Percentiles rank a stretch among this genome's conserved stretches.
phyloP scores from a whole-genome alignment of 1,140 invertebrate genomes.

The Philopotamus ludificatus region DNA sequence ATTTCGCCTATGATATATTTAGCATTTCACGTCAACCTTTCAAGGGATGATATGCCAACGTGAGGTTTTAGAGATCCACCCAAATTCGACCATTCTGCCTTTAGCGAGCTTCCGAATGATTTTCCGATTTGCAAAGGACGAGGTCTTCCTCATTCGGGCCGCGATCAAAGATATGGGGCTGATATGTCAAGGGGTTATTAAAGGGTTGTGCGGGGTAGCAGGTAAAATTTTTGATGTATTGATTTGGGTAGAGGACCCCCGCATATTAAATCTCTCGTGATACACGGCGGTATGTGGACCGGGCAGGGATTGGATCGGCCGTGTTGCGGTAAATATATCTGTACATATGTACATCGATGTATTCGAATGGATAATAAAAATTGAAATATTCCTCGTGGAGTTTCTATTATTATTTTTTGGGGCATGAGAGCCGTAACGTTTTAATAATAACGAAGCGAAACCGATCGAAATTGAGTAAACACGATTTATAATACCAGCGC shows the following conservation, averaged over 20 bases:
- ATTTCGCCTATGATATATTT: no score
- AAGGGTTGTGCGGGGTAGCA: slow-evolving; percentile 6
- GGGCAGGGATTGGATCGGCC: not conserved
- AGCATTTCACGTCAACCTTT: no score
- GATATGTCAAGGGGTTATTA: slow-evolving; percentile 34
- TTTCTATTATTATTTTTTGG: not conserved
- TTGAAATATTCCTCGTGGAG: not conserved
- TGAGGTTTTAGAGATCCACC: no score
- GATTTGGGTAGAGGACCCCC: slow-evolving; percentile 14
- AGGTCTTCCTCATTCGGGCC: not conserved
- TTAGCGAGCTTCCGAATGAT: not conserved
- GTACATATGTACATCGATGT: no score
- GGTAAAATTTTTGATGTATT: slow-evolving; percentile 26
- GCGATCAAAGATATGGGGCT: slow-evolving; percentile 17
- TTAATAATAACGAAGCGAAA: no score
- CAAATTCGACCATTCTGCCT: no score
- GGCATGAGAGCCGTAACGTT: no score
- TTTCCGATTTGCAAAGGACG: slow-evolving; percentile 1
- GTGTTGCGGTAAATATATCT: not conserved
- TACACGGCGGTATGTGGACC: not conserved
- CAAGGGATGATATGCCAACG: no score
- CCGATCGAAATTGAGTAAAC: no score
- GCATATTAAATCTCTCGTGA: slow-evolving; percentile 1
- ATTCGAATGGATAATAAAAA: not conserved
- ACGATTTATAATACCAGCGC: no score